Evolutionary conservation across 2,797 vertebrate genomes (phyloP).

Genomic region (Lithobates sylvaticus): DNA sequence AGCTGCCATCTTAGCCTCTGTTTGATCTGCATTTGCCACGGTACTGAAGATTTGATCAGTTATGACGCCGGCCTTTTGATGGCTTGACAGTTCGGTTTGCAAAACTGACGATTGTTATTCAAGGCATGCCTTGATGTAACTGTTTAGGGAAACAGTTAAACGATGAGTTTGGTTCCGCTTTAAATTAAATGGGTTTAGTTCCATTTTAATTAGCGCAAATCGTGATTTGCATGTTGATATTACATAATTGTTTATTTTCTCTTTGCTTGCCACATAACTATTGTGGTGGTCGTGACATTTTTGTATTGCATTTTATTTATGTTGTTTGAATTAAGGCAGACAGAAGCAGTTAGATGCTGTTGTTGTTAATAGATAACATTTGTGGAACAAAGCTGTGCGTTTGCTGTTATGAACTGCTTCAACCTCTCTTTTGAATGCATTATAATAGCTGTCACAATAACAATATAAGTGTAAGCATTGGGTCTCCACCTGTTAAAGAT

Average conservation of each 20-base stretch:
- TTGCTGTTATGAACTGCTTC: background rate
- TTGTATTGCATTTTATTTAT: background rate
- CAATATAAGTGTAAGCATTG: slow-evolving; percentile 13
- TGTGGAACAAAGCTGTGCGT: slow-evolving; percentile 2
- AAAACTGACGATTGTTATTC: too few relatives aligned
- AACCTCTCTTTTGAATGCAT: slow-evolving; percentile 10
- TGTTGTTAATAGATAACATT: slow-evolving; percentile 32
- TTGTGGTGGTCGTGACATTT: background rate
- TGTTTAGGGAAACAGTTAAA: too few relatives aligned
- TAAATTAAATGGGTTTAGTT: too few relatives aligned
- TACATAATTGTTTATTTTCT: background rate
- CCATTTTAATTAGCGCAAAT: background rate
- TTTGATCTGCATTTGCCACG: too few relatives aligned
- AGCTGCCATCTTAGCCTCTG: too few relatives aligned
- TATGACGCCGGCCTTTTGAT: too few relatives aligned
- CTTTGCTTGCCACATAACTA: background rate
- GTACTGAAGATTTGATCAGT: too few relatives aligned
- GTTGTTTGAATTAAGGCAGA: background rate
- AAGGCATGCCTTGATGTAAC: too few relatives aligned
- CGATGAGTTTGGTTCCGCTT: too few relatives aligned
- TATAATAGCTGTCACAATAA: slow-evolving; percentile 30
- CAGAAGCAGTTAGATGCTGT: background rate
- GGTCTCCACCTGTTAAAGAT: slow-evolving; percentile 16
- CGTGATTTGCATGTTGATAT: background rate
- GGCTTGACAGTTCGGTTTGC: too few relatives aligned